phyloP scores from a whole-genome alignment of 37 sponge, comb jelly and placozoan species.

The Ianthella basta region DNA sequence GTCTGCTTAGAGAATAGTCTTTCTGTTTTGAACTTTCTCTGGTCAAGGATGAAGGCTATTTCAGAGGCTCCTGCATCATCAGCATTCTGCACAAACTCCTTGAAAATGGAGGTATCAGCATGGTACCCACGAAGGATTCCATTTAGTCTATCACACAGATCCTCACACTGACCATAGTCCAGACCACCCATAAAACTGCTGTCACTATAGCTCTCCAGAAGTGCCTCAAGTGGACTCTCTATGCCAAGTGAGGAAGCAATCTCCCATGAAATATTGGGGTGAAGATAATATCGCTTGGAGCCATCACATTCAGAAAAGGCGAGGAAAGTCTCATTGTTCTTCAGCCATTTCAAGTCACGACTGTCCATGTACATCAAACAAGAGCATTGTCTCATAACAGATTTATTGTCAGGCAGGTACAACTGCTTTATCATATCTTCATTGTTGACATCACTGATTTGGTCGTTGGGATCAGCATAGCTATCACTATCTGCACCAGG shows the following conservation, averaged over 20 bases:
- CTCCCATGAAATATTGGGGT: slow-evolving; percentile 35
- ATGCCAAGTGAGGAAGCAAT: slow-evolving; percentile 43
- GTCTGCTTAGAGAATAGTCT: slow-evolving; percentile 22
- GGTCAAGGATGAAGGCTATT: slow-evolving; percentile 70
- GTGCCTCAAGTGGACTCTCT: slow-evolving; percentile 31
- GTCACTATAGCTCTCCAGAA: slow-evolving; percentile 46
- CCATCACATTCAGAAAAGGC: neutral
- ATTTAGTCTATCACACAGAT: slow-evolving; percentile 75
- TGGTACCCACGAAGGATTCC: slow-evolving; percentile 62
- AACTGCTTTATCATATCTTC: neutral
- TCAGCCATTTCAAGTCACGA: slow-evolving; percentile 5
- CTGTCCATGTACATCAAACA: slow-evolving; percentile 33
- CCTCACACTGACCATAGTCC: slow-evolving; percentile 80
- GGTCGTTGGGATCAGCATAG: no score
- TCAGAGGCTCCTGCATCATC: slow-evolving; percentile 85
- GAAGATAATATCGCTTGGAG: slow-evolving; percentile 27
- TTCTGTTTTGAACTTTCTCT: slow-evolving; percentile 33
- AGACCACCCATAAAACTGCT: slow-evolving; percentile 47
- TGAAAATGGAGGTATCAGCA: slow-evolving; percentile 68
- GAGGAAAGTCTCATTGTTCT: neutral
- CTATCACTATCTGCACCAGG: neutral
- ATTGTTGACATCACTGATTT: neutral
- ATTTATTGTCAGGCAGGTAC: slow-evolving; percentile 52
- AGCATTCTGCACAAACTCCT: slow-evolving; percentile 85
- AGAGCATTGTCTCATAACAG: slow-evolving; percentile 44